phyloP scores from a whole-genome alignment of 2,888 invertebrate genomes.

The Hymenopus coronatus region DNA sequence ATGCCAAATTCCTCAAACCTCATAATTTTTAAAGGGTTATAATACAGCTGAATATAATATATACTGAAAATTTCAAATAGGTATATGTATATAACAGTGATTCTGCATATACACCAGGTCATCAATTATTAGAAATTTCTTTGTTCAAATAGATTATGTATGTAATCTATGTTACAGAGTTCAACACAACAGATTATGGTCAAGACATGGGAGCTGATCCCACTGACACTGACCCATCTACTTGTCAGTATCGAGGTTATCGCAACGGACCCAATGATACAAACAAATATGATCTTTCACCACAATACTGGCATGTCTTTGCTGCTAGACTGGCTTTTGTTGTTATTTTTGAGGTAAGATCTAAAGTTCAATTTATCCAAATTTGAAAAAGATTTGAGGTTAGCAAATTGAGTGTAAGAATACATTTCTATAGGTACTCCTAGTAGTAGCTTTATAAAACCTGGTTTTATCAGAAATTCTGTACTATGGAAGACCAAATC shows the following conservation, averaged over 20 bases:
- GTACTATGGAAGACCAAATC: no score
- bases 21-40: no score
- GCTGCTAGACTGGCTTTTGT: conserved; percentile 66
- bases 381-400: background rate
- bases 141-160: background rate
- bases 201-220: conserved; percentile 68
- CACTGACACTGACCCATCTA: conserved; percentile 58
- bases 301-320: conserved; percentile 76
- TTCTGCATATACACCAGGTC: background rate
- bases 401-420: no score
- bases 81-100: background rate
- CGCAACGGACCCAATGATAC: conserved; percentile 53
- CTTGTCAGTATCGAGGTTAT: conserved; percentile 77
- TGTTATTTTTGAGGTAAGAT: conserved; percentile 61
- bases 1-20: no score
- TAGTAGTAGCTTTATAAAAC: no score
- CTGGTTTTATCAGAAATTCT: no score
- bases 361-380: background rate
- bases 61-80: no score
- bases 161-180: conserved; percentile 52
- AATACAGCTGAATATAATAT: no score
- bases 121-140: conserved; percentile 13
- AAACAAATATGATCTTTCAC: conserved; percentile 71
- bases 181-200: conserved; percentile 78
- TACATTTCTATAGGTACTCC: no score